Conservation (phyloP, 1,140 invertebrate species). For the Sweltsa coloradensis region DNA sequence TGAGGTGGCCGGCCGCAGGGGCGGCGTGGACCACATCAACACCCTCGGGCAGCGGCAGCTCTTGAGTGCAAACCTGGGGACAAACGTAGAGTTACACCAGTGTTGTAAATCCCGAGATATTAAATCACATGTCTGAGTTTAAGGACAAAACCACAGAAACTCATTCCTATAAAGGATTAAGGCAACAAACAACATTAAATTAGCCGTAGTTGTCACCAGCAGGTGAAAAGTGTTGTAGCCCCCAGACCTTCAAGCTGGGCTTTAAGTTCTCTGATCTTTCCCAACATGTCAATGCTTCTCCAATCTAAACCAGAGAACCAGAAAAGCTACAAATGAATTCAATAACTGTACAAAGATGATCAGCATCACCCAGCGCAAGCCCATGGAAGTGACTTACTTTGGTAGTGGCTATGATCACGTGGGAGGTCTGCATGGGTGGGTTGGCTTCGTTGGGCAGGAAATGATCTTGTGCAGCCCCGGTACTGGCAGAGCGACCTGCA, state of each 20-base stretch:
- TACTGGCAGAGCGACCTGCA: constrained; percentile 16
- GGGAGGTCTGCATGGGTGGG: constrained; percentile 29
- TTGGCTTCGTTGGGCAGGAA: constrained; percentile 16
- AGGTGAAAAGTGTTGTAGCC: no score
- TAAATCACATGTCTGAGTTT: no score
- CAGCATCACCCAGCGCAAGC: no score
- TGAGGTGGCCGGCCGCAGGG: constrained; percentile 89
- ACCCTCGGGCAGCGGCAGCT: constrained; percentile 72
- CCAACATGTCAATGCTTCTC: no score
- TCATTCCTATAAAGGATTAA: no score
- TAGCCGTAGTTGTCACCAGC: no score
- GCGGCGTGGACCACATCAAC: constrained; percentile 85
- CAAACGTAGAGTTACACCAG: constrained; percentile 6
- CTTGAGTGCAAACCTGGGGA: constrained; percentile 70
- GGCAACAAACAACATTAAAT: no score
- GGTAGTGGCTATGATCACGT: constrained; percentile 49
- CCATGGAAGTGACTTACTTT: constrained; percentile 40
- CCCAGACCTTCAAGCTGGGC: no score
- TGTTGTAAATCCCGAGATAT: not conserved
- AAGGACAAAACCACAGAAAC: no score
- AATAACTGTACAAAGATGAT: no score
- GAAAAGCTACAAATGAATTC: no score
- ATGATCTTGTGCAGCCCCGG: constrained; percentile 16
- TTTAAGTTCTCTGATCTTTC: no score
- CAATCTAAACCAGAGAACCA: not conserved